These are phyloP conservation scores for Paramormyrops hopkinsi DNA, from an alignment of 2,797 vertebrate species.

Conservation along the genomic window DNA sequence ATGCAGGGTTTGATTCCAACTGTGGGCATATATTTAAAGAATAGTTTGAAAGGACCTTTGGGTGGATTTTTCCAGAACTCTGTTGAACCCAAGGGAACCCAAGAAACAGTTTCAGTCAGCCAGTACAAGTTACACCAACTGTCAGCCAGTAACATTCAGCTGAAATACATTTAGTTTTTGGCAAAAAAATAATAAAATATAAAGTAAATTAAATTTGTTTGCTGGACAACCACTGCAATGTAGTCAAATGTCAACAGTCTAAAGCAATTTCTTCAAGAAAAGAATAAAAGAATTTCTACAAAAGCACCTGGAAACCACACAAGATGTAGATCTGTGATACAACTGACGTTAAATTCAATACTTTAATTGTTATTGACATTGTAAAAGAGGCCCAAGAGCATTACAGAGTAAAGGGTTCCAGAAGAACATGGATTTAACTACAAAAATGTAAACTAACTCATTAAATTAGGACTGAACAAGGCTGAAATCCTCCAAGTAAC, in stretches of 20 bases:
- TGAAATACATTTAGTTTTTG: background rate
- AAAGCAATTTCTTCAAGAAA: background rate
- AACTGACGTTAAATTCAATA: slow-evolving; percentile 1
- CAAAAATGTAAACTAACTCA: background rate
- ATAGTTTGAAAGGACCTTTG: background rate
- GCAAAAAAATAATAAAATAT: background rate
- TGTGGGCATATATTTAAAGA: background rate
- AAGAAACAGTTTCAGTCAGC: background rate
- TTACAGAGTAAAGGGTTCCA: background rate
- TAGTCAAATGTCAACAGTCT: background rate
- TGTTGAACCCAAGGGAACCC: background rate
- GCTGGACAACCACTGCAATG: background rate
- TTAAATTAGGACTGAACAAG: background rate
- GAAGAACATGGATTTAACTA: background rate
- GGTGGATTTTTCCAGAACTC: background rate
- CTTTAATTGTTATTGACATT: slow-evolving; percentile 10
- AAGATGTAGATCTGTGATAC: background rate
- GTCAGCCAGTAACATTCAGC: background rate
- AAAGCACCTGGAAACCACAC: background rate
- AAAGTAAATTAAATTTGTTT: background rate
- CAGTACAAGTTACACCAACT: background rate
- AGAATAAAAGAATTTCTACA: background rate
- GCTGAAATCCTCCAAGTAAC: background rate
- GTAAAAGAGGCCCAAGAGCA: background rate
- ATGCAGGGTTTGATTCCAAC: background rate